Evolutionary conservation across 2,113 vertebrate genomes (phyloP).

Genomic region (Terrapene triunguis): DNA sequence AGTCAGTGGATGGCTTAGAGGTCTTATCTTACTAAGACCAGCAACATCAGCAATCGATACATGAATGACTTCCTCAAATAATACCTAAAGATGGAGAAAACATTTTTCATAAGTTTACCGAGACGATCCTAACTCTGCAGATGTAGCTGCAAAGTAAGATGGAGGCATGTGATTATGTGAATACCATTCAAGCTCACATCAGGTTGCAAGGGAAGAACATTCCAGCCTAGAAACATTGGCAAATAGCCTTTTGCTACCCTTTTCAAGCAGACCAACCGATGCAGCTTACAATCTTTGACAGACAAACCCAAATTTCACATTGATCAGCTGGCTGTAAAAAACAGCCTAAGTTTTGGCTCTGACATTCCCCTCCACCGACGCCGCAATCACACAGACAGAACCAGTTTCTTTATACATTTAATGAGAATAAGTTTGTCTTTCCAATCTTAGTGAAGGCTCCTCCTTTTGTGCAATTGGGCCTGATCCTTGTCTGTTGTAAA

Average conservation of each 20-base stretch:
- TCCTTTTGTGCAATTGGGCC: background rate
- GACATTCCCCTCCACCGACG: background rate
- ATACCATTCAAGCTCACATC: constrained; percentile 16
- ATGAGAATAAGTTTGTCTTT: background rate
- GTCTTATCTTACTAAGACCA: constrained; percentile 76
- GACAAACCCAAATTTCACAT: background rate
- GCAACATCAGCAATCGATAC: constrained; percentile 64
- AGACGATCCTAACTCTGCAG: constrained; percentile 15
- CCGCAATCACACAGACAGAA: background rate
- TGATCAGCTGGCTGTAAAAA: background rate
- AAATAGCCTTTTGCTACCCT: constrained; percentile 29
- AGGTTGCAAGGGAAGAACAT: background rate
- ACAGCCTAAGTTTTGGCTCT: background rate
- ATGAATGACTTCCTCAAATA: constrained; percentile 52
- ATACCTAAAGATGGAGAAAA: constrained; percentile 19
- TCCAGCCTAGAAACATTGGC: background rate
- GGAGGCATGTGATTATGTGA: constrained; percentile 1
- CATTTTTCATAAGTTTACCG: constrained; percentile 27
- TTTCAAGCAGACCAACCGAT: constrained; percentile 11
- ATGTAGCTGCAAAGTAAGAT: background rate
- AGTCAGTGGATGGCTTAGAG: constrained; percentile 68
- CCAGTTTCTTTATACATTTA: background rate
- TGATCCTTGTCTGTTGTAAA: constrained; percentile 1
- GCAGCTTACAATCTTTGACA: background rate
- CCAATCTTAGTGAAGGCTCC: background rate